Evolutionary conservation across 2,113 vertebrate genomes (phyloP), one percentile per base, ranked within the genome.

Genomic region (Ciconia stormi): DNA sequence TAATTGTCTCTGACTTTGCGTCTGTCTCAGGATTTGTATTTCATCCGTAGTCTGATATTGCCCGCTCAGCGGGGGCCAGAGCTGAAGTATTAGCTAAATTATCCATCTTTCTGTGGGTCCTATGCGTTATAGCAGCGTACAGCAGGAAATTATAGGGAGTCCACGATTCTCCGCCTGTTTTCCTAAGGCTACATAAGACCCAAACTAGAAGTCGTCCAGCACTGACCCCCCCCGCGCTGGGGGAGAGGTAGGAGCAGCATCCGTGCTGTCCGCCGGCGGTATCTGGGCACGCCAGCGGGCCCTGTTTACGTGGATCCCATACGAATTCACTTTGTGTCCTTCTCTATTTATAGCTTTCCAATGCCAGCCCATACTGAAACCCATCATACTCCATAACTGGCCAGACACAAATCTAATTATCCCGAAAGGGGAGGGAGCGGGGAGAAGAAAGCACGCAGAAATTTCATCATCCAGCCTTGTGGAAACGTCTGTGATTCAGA

Each of bases 121-220:
- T 40, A 0, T 30, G 4, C 6, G 1, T n/a, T 18, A 1, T 2
- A 44, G 79, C 4, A 8, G 27, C 0, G 2, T 2, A 11, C 63
- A 74, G 84, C n/a, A 58, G 72, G 77, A 58, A 56, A 29, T n/a
- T 3, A 4, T 0, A 3, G 63, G 22, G 7, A n/a, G 25, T 2
- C 30, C 5, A 2, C 0, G 18, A 22, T 26, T 44, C 23, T 23
- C 10, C 55, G 44, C n/a, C 15, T 38, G 22, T 69, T 52, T 34
- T 55, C 52, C 82, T 8, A 27, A 40, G 29, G 47, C 56, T 47
- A 6, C 11, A 1, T 13, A 16, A 19, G 74, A 14, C 1, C 2
- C 9, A 29, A 42, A 22, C 6, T 8, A 1, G 7, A 14, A 23
- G 17, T 8, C 2, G 2, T 9, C 26, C 47, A 6, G 40, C 16